Evolutionary conservation across 2,113 vertebrate species (phyloP).

Genomic region (western clawed frog (Xenopus tropicalis)): UCB_Xtro_10.0 CM004451.2:55314001-55314500

Average conservation of each 20-base stretch:
- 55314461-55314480: too few relatives aligned
- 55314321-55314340: constrained; percentile 19
- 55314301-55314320: constrained; percentile 5
- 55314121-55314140: constrained; percentile 17
- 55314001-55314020: background rate
- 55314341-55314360: background rate
- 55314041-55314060: constrained; percentile 17
- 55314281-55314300: constrained; percentile 17
- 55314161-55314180: constrained; percentile 4
- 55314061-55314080: constrained; percentile 3
- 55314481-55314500: too few relatives aligned
- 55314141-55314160: constrained; percentile 25
- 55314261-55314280: constrained; percentile 25
- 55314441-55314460: too few relatives aligned
- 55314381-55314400: too few relatives aligned
- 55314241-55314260: constrained; percentile 7
- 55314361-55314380: too few relatives aligned
- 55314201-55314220: constrained; percentile 26
- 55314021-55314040: constrained; percentile 1
- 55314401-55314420: too few relatives aligned
- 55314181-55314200: constrained; percentile 23
- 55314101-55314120: background rate
- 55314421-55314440: too few relatives aligned
- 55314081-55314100: constrained; percentile 1
- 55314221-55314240: constrained; percentile 30